Evolutionary conservation across 1,140 invertebrate genomes (phyloP).

Genomic region (Aphis gossypii): DNA sequence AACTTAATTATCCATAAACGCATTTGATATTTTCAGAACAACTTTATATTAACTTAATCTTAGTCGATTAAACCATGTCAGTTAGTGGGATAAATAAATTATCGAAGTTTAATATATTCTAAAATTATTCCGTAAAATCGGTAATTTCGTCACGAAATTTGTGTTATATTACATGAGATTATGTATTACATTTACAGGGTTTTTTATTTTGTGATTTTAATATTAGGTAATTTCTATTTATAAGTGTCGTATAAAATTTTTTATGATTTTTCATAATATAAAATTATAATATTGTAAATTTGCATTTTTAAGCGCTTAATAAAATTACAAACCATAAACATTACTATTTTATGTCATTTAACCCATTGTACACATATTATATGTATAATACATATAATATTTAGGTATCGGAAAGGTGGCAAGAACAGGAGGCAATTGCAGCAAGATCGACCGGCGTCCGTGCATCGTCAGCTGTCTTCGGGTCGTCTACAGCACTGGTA

Average conservation of each 20-base stretch:
- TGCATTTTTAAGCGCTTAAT: neutral
- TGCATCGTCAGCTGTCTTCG: conserved; percentile 1
- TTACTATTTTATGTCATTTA: neutral
- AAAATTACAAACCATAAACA: neutral
- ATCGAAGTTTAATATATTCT: neutral
- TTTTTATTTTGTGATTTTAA: neutral
- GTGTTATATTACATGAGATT: neutral
- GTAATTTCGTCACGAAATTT: neutral
- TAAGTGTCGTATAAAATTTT: neutral
- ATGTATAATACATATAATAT: too few species aligned
- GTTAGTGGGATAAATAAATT: neutral
- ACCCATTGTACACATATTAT: neutral
- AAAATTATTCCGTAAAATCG: neutral
- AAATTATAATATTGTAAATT: neutral
- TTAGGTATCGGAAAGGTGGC: conserved; percentile 21
- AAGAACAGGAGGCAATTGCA: neutral
- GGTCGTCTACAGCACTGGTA: conserved; percentile 40
- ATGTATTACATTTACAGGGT: too few species aligned
- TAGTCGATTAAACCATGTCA: neutral
- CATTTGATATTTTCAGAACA: neutral
- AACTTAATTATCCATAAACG: too few species aligned
- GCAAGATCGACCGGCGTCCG: conserved; percentile 35
- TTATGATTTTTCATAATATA: conserved; percentile 11
- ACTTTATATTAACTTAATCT: neutral
- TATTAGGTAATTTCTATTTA: neutral